Conservation (phyloP, 2,797 vertebrate species). For the Neosilurus hyrtlii region DNA sequence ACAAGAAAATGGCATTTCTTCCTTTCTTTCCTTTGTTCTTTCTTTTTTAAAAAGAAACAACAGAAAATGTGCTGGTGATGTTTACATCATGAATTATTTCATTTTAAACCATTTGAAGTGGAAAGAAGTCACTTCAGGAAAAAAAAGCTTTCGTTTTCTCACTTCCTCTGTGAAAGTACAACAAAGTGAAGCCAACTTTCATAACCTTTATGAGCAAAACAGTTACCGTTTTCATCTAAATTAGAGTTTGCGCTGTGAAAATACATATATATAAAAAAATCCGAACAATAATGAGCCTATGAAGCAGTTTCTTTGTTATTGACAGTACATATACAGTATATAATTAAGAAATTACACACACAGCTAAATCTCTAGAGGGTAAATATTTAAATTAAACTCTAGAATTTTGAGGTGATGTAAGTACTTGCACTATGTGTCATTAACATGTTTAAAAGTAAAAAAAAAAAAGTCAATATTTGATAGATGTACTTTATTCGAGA, state of each 20-base stretch:
- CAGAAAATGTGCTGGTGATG: constrained; percentile 24
- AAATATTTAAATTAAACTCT: background rate
- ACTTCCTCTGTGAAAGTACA: constrained; percentile 30
- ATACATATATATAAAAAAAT: background rate
- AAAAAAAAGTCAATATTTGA: constrained; percentile 37
- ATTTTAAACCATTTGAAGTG: constrained; percentile 9
- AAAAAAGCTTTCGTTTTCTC: constrained; percentile 13
- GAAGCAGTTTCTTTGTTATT: background rate
- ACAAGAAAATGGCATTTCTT: constrained; percentile 48
- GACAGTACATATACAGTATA: background rate
- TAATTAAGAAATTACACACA: constrained; percentile 5
- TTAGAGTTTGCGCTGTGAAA: constrained; percentile 15
- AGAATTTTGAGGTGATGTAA: constrained; percentile 29
- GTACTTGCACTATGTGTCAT: constrained; percentile 57
- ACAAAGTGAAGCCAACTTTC: constrained; percentile 17
- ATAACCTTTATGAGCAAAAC: constrained; percentile 16
- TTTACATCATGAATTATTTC: constrained; percentile 21
- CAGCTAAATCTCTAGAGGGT: background rate
- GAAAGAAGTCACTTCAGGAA: constrained; percentile 21
- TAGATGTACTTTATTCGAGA: constrained; percentile 55
- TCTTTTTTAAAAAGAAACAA: background rate
- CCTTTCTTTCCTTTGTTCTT: background rate
- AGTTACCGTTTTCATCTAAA: background rate
- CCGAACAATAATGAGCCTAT: background rate
- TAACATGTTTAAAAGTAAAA: constrained; percentile 31